Evolutionary conservation across 1,140 invertebrate genomes (phyloP).

Genomic region (Centruroides vittatus): DNA sequence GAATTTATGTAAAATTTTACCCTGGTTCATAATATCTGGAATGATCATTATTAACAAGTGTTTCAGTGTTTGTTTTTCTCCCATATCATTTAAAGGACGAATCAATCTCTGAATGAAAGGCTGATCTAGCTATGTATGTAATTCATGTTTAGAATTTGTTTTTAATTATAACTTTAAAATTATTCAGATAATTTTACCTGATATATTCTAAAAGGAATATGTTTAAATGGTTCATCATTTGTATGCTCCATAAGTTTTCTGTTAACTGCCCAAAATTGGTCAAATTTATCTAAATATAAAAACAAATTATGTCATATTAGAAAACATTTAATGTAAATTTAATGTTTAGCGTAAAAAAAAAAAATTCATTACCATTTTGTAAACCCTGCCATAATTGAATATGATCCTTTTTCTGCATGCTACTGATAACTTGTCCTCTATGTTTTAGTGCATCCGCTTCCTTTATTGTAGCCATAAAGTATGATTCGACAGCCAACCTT

Average conservation of each 20-base stretch:
- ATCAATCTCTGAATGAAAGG: conserved; percentile 30
- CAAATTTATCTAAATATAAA: conserved; percentile 73
- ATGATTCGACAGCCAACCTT: conserved; percentile 78
- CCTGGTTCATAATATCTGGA: conserved; percentile 17
- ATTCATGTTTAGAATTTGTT: conserved; percentile 3
- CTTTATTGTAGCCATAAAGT: conserved; percentile 90
- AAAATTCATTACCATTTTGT: conserved; percentile 56
- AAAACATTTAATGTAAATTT: no score
- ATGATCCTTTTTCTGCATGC: conserved; percentile 96
- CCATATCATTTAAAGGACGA: conserved; percentile 26
- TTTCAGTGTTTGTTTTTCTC: conserved; percentile 22
- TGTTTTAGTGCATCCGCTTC: conserved; percentile 97
- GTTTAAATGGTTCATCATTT: conserved; percentile 58
- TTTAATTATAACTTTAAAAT: no score
- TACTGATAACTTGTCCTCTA: conserved; percentile 71
- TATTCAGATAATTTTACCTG: conserved; percentile 8
- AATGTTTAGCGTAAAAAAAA: no score
- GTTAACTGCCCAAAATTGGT: conserved; percentile 97
- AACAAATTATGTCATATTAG: no score
- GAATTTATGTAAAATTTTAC: conserved; percentile 2
- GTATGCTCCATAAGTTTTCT: conserved; percentile 77
- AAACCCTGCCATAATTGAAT: conserved; percentile 90
- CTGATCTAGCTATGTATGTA: conserved; percentile 22
- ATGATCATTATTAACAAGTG: conserved; percentile 25
- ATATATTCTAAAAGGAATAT: conserved; percentile 85